phyloP scores from a whole-genome alignment of 2,113 vertebrate genomes.

The Vidua macroura region DNA sequence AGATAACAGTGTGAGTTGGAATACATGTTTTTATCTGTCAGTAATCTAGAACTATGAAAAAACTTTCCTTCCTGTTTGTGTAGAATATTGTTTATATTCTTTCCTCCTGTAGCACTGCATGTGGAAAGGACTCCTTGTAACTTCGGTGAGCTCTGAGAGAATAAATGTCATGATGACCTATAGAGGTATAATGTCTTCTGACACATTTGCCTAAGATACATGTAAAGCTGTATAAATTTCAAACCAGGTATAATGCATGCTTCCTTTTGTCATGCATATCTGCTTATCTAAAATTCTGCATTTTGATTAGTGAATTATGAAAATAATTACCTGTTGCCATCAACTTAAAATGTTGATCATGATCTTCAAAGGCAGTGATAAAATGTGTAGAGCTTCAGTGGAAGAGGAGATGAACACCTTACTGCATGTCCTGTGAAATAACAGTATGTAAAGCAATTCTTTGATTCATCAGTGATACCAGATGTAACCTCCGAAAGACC shows the following conservation, averaged over 20 bases:
- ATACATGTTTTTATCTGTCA: neutral
- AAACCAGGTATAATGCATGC: neutral
- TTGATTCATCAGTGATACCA: neutral
- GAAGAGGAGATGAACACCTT: neutral
- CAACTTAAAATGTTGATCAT: neutral
- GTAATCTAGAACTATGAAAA: neutral
- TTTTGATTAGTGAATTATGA: neutral
- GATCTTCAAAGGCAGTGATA: neutral
- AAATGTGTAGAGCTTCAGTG: neutral
- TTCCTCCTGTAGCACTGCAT: neutral
- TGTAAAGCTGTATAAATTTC: neutral
- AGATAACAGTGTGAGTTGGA: neutral
- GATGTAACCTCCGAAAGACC: neutral
- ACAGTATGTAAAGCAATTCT: neutral
- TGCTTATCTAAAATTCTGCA: neutral
- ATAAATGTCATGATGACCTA: neutral
- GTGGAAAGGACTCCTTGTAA: neutral
- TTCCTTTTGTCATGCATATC: neutral
- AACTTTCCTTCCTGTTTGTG: neutral
- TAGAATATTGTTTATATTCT: neutral
- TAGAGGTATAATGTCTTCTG: neutral
- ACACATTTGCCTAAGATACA: neutral
- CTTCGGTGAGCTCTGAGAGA: neutral
- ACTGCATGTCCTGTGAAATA: neutral
- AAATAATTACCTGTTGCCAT: neutral